Evolutionary conservation across 1,140 invertebrate species (phyloP).

Genomic region (Sinonovacula constricta): DNA sequence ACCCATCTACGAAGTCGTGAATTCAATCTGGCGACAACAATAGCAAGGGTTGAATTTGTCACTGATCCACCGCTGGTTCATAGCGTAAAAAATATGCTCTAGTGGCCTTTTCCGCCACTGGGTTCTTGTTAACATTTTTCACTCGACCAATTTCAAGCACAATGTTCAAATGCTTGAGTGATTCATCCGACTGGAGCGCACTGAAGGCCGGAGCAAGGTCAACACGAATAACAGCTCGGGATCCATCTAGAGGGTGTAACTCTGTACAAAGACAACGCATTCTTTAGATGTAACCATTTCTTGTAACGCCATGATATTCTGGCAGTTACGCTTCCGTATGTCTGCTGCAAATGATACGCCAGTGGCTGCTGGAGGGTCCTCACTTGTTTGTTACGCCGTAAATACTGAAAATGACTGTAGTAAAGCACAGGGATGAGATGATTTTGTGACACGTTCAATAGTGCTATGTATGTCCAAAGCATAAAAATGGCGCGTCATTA

Average conservation of each 20-base stretch:
- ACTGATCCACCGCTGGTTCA: no score
- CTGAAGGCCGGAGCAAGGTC: constrained; percentile 51
- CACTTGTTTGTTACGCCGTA: constrained; percentile 16
- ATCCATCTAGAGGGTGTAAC: constrained; percentile 38
- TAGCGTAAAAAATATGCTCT: no score
- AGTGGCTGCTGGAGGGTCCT: no score
- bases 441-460: constrained; percentile 10
- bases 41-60: no score
- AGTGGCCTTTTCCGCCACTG: no score
- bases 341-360: constrained; percentile 49
- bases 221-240: constrained; percentile 37
- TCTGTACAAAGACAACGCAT: not conserved
- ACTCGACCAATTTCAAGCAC: constrained; percentile 48
- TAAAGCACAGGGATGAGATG: constrained; percentile 29
- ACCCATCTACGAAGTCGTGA: no score
- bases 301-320: constrained; percentile 17
- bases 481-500: constrained; percentile 45
- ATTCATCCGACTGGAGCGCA: constrained; percentile 34
- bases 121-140: no score
- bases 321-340: constrained; percentile 22
- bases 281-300: constrained; percentile 37
- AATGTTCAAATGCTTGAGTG: constrained; percentile 13
- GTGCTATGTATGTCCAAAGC: constrained; percentile 42
- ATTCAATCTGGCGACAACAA: no score
- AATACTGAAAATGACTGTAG: constrained; percentile 8